These are phyloP conservation scores for Leptosomus discolor DNA, from an alignment of 2,113 vertebrate genomes.

Conservation along the genomic window DNA sequence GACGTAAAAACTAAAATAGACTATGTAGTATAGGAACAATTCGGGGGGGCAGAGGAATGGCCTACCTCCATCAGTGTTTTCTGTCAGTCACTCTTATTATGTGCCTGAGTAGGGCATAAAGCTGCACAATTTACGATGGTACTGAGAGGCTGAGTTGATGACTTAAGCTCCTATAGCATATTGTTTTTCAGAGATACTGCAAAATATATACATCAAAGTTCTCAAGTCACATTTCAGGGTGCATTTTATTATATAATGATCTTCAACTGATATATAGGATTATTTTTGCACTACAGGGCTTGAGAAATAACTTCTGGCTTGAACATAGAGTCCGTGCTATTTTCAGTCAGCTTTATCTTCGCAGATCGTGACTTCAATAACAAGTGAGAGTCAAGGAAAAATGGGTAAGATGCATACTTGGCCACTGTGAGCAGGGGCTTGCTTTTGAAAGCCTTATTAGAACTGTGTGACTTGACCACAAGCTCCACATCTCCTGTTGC, in stretches of 20 bases:
- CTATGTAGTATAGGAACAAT: background rate
- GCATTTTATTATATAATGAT: background rate
- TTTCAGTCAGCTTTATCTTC: constrained; percentile 1
- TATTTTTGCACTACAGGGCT: background rate
- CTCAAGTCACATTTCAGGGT: background rate
- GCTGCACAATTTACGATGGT: background rate
- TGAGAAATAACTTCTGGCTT: background rate
- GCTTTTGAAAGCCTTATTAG: background rate
- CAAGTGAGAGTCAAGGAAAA: background rate
- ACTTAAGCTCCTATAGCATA: background rate
- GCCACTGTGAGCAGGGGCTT: background rate
- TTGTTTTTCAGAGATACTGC: background rate
- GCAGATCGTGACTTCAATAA: background rate
- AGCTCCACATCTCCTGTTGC: background rate
- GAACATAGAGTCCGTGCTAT: background rate
- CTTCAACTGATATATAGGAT: background rate
- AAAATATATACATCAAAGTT: background rate
- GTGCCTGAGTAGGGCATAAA: background rate
- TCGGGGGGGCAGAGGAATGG: background rate
- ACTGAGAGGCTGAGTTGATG: background rate
- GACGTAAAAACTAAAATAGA: background rate
- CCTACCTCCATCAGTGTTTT: background rate
- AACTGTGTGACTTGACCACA: background rate
- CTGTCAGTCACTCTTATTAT: background rate
- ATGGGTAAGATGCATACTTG: background rate